Base-by-base conservation (phyloP, 2,113 vertebrate genomes). In the Solea senegalensis region DNA sequence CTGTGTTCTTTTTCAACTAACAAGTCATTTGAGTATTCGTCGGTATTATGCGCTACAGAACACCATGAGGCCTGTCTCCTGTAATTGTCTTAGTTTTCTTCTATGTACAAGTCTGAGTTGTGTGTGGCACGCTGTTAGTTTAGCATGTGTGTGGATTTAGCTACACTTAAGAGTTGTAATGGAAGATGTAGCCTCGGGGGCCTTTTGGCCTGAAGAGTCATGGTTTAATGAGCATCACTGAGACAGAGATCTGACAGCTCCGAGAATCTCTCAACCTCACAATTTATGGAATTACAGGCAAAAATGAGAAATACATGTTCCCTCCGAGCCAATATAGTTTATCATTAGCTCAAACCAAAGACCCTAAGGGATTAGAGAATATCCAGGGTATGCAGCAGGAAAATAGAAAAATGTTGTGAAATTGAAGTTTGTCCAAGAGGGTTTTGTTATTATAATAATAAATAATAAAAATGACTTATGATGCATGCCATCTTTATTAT, bases 141-240 rank as follows among this genome's bases (percentile, higher is more conserved):
- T 86, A 74, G 86, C 79, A 78, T 84, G 63, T 73, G 76, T 84
- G 80, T 78, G 80, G 63, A 88, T 85, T 89, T 85, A 58, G 58
- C 78, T 79, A 52, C 83, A 90, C 74, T 88, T 84, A 89, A 21
- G 65, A 58, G 65, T 80, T 74, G 89, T 83, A 86, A 88, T 89
- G 74, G 89, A 89, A 90, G 87, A 78, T 82, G 87, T 82, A 86
- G 86, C 88, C 89, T 83, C 63, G 1, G 53, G 80, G 84, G 86
- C 88, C 76, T 90, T 85, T 88, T 88, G 91, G 88, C 88, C 89
- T 85, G 82, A 76, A 84, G 85, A 90, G 89, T 89, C 87, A 67
- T 77, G 78, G 80, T 90, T 93, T 94, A 93, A 93, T 93, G 92
- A 93, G 90, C 88, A 86, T 88, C 83, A 74, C 72, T 84, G 83